A percentile compares a stretch with the other conserved stretches of the same genome.
Conservation (phyloP, 2,797 vertebrate species). For the Hydrophis major region DNA sequence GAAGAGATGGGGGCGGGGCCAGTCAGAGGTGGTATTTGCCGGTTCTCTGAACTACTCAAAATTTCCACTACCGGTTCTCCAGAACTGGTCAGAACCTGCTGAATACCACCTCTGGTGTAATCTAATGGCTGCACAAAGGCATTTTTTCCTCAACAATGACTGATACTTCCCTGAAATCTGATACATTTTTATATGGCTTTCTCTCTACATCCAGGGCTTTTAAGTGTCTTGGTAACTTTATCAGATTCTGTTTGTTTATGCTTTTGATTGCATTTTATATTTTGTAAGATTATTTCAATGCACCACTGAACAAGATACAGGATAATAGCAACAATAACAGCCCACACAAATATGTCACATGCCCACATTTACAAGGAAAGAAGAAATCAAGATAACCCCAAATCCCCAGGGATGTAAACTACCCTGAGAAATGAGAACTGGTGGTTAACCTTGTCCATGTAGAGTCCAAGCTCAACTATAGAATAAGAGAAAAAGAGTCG, state of each 20-base stretch:
- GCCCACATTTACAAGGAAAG: neutral
- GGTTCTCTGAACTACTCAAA: too few relatives aligned
- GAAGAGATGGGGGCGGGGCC: too few relatives aligned
- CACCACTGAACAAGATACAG: neutral
- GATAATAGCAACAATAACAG: neutral
- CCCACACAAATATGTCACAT: neutral
- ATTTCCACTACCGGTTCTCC: too few relatives aligned
- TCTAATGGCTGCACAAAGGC: neutral
- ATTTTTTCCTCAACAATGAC: neutral
- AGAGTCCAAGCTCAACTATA: neutral
- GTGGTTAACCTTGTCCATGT: neutral
- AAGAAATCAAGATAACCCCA: neutral
- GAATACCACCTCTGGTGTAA: neutral
- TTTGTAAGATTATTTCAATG: neutral
- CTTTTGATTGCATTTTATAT: neutral
- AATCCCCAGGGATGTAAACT: neutral
- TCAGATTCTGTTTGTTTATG: neutral
- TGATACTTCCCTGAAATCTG: neutral
- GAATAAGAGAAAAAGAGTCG: too few relatives aligned
- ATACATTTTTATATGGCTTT: neutral
- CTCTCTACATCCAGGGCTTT: neutral
- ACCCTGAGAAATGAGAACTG: neutral
- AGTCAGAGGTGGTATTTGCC: too few relatives aligned
- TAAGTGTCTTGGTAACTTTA: neutral
- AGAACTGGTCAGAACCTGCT: too few relatives aligned